Conservation (phyloP, 2,888 invertebrate genomes). For the Leistus spinibarbis region DNA sequence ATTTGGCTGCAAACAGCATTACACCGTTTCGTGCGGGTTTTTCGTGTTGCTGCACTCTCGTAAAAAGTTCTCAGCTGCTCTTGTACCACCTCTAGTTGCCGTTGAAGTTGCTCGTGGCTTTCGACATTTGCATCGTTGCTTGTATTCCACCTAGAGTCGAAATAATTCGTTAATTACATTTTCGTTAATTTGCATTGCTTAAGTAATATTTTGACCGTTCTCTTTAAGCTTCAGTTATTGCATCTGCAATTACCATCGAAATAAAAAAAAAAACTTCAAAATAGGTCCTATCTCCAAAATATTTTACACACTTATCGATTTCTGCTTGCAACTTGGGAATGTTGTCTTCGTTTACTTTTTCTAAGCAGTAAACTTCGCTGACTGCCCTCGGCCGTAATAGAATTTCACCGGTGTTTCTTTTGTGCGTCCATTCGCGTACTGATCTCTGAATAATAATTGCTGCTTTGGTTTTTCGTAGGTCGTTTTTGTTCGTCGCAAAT, state of each 20-base stretch:
- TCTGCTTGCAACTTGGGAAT: slow-evolving; percentile 21
- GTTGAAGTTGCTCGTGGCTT: slow-evolving; percentile 11
- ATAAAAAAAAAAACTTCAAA: too few species aligned
- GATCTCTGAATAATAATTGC: slow-evolving; percentile 37
- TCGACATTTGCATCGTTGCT: slow-evolving; percentile 21
- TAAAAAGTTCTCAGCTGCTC: slow-evolving; percentile 28
- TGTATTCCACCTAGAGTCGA: slow-evolving; percentile 29
- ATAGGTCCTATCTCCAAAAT: too few species aligned
- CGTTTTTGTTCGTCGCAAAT: slow-evolving; percentile 20
- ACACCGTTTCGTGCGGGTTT: slow-evolving; percentile 14
- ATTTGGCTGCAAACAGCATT: slow-evolving; percentile 35
- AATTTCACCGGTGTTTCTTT: slow-evolving; percentile 20
- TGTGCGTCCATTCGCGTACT: slow-evolving; percentile 34
- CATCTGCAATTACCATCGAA: too few species aligned
- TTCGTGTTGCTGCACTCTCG: slow-evolving; percentile 22
- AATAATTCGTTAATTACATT: background rate
- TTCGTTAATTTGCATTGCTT: background rate
- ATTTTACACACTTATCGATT: slow-evolving; percentile 26
- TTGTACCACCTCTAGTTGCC: slow-evolving; percentile 15
- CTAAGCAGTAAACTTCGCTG: slow-evolving; percentile 25
- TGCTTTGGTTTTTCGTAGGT: slow-evolving; percentile 30
- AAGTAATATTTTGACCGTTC: background rate
- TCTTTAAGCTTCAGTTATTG: background rate
- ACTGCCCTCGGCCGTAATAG: background rate
- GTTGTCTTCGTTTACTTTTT: slow-evolving; percentile 28